Percentiles rank a stretch among this genome's conserved stretches.
These are phyloP conservation scores for Copidosoma aretas DNA, from an alignment of 2,888 invertebrate genomes.

Conservation along the genomic window DNA sequence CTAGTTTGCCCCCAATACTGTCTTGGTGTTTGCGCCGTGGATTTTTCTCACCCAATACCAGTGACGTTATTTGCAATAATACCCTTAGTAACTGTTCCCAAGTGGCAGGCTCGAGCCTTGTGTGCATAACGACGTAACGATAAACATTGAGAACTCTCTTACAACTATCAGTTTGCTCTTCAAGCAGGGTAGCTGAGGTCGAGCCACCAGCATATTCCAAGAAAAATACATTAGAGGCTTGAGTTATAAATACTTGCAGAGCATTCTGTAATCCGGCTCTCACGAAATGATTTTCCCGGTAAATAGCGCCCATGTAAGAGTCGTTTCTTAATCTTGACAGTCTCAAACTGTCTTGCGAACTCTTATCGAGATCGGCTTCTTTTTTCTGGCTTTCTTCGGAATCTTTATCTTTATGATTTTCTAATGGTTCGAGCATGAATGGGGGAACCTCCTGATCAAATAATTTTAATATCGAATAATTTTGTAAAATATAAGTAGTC, in stretches of 20 bases:
- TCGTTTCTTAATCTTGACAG: conserved; percentile 75
- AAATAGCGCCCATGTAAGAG: conserved; percentile 85
- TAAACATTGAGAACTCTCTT: conserved; percentile 95
- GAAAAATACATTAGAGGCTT: conserved; percentile 93
- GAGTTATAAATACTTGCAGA: conserved; percentile 88
- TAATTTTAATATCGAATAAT: not conserved
- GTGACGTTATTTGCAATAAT: conserved; percentile 88
- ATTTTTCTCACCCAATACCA: conserved; percentile 82
- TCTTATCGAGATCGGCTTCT: conserved; percentile 54
- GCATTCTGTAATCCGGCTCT: conserved; percentile 86
- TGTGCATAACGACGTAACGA: conserved; percentile 96
- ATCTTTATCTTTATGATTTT: conserved; percentile 62
- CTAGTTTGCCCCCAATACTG: conserved; percentile 75
- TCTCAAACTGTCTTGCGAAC: conserved; percentile 57
- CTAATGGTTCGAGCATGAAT: conserved; percentile 76
- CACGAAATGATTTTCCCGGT: conserved; percentile 79
- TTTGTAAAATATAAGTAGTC: conserved; percentile 5
- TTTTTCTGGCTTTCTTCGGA: conserved; percentile 54
- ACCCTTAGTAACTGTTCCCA: conserved; percentile 77
- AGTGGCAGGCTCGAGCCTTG: conserved; percentile 87
- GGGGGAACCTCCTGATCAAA: conserved; percentile 73
- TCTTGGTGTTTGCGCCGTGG: conserved; percentile 77
- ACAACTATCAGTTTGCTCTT: conserved; percentile 95
- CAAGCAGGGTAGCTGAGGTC: conserved; percentile 73
- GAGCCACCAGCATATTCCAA: conserved; percentile 66